Evolutionary conservation across 2,888 invertebrate species (phyloP).

Genomic region (Hypena proboscidalis): DNA sequence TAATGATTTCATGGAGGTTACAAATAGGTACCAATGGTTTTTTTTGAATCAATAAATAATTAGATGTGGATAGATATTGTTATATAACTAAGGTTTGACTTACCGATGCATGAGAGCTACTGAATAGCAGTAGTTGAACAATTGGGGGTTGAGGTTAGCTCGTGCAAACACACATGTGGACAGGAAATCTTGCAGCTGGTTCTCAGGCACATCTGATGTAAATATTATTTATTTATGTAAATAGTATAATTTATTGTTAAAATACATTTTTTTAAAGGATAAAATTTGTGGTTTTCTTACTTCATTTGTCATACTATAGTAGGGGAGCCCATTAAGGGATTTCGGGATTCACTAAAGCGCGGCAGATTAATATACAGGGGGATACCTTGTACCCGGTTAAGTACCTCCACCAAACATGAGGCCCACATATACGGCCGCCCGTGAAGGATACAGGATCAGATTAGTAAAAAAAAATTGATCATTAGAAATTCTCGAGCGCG

Average conservation of each 20-base stretch:
- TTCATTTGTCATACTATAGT: neutral
- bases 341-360: no score
- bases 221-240: slow-evolving; percentile 25
- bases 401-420: no score
- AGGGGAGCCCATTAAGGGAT: no score
- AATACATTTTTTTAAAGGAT: slow-evolving; percentile 17
- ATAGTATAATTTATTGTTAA: slow-evolving; percentile 17
- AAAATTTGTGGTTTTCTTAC: slow-evolving; percentile 9
- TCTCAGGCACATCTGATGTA: slow-evolving; percentile 65
- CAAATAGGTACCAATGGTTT: no score
- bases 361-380: no score
- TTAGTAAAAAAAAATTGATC: no score
- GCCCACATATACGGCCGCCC: no score
- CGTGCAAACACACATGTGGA: slow-evolving; percentile 89
- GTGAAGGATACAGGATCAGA: no score
- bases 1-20: neutral
- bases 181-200: slow-evolving; percentile 86
- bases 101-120: slow-evolving; percentile 91
- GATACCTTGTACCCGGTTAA: no score
- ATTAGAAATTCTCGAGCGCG: no score
- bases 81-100: slow-evolving; percentile 15
- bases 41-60: no score
- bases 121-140: slow-evolving; percentile 92
- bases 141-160: slow-evolving; percentile 90
- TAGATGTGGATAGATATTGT: no score